Base-by-base conservation (phyloP, 2,113 vertebrate species). In the Leptocoma aspasia region DNA sequence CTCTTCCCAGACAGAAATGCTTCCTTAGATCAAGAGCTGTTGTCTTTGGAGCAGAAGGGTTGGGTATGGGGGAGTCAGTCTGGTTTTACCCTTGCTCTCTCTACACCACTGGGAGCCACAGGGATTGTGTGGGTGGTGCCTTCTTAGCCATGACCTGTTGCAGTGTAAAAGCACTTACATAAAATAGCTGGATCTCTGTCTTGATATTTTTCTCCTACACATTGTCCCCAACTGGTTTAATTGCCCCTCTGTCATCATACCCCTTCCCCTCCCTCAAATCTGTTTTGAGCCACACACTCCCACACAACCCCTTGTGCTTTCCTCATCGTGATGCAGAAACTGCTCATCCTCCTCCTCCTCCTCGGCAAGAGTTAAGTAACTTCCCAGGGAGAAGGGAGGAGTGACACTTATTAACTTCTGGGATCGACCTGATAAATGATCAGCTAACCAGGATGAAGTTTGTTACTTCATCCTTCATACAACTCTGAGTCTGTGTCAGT, bases 201-300 rank as follows among this genome's bases (percentile, higher is more conserved):
- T 90, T 60, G 92, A 3, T 78, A 60, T 30, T 56, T n/a, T 90
- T 96, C 94, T 95, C 93, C 92, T 92, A 94, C 96, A 92, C 94
- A 33, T 70, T 83, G 64, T 86, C 79, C 90, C 72, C 78, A 90
- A 3, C 35, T 54, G 60, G 19, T 86, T 96, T 96, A 93, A 95
- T 85, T 86, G 87, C 44, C 52, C 71, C 68, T 82, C 78, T 89
- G 78, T 77, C 72, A 90, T 83, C 68, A 96, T 60, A 82, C 64
- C 75, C 71, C 79, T 59, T 93, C 79, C 90, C 72, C 92, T 95
- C 93, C 82, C 64, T 96, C 87, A 88, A 82, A 85, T 93, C 90
- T 77, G 66, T 16, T 89, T 54, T 83, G 82, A 95, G 82, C 82
- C 56, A 41, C 21, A 12, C 64, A 86, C 92, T 93, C 93, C 92